Evolutionary conservation across 2,888 invertebrate genomes (phyloP), one percentile per base, ranked within the genome.

Genomic region (Phaonia tiefii): DNA sequence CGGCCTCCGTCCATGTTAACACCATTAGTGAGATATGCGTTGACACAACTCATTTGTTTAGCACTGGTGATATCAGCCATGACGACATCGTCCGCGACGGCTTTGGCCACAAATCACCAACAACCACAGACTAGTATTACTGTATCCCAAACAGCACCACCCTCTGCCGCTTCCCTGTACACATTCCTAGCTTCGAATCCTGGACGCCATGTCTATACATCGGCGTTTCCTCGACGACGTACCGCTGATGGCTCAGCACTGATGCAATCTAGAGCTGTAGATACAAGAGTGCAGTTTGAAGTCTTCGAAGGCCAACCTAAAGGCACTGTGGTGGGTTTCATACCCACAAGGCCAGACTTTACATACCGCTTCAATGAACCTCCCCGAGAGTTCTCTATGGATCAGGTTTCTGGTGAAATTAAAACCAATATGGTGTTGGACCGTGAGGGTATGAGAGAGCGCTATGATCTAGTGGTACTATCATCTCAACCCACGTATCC

Each of bases 291-390:
- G 63, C 96, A 96, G 86, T 94, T 98, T 86, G 95, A 96, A 88
- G 95, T 98, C 83, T 92, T 93, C 76, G 99, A 99, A 91, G 96
- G 96, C 81, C 95, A 95, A 88, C 95, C 96, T 8, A 93, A 94
- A 77, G 97, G 96, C 56, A 96, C 96, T 0, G 89, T 94, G 58
- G 97, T 98, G 26, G 99, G 98, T 13, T 93, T 93, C 86, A 97
- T 99, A 86, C 97, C 97, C 37, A 95, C 94, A 7, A 95, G 96
- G 89, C 93, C 95, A 3, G 96, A 96, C 80, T 98, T 97, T 90
- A 96, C 96, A 0, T 99, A 98, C 89, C 93, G 97, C 82, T 97
- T 99, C 90, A 98, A 97, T 92, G 98, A 98, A 89, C 95, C 96
- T 17, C 96, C 97, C 0, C 93, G 94, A 85, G 97, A 97, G 90